Conservation (phyloP, 2,797 vertebrate species). For the Poeciliopsis paucimaculata region DNA sequence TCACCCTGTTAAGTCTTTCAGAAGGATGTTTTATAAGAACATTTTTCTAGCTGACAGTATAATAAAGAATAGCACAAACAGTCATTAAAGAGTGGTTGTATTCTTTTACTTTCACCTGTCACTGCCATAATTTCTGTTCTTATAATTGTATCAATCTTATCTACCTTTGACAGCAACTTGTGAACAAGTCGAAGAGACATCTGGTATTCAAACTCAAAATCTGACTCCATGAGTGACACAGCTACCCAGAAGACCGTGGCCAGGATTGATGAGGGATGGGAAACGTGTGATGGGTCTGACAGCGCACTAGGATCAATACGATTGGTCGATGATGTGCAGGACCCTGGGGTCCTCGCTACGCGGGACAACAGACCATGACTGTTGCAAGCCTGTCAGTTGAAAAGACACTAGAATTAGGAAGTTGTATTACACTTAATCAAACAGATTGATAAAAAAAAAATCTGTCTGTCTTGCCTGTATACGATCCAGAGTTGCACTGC, state of each 20-base stretch:
- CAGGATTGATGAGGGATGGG: constrained; percentile 92
- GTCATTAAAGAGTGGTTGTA: not conserved
- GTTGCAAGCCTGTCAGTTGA: constrained; percentile 84
- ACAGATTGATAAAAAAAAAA: not conserved
- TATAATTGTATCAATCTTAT: constrained; percentile 7
- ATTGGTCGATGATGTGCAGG: constrained; percentile 86
- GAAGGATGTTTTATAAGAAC: not conserved
- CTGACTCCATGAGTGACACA: constrained; percentile 97
- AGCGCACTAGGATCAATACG: constrained; percentile 86
- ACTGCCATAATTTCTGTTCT: not conserved
- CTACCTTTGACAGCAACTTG: constrained; percentile 88
- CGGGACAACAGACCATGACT: constrained; percentile 89
- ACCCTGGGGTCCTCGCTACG: constrained; percentile 85
- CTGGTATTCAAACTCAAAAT: constrained; percentile 99
- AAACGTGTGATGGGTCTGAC: constrained; percentile 91
- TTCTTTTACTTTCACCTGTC: not conserved
- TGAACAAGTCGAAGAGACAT: constrained; percentile 95
- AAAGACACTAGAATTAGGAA: constrained; percentile 5
- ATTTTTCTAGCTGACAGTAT: not conserved
- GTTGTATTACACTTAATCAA: not conserved
- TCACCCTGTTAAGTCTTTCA: not conserved
- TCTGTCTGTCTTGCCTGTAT: constrained; percentile 82
- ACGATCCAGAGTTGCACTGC: constrained; percentile 95
- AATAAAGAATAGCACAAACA: not conserved
- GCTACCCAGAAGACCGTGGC: constrained; percentile 99